Conservation (phyloP, 2,888 invertebrate species). For the Hyposoter dolosus region DNA sequence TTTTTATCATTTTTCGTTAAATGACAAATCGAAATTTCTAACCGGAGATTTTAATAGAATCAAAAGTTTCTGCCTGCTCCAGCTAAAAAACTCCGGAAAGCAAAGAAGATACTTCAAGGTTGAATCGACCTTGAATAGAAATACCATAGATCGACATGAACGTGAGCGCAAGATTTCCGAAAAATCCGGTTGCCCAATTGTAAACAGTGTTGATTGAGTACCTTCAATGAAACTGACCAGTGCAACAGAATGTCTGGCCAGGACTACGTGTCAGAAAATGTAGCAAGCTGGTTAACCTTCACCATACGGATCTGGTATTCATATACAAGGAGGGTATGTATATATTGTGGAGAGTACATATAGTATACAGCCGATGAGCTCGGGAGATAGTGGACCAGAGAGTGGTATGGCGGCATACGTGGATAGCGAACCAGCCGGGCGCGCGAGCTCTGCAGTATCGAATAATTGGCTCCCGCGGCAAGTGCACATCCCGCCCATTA, state of each 20-base stretch:
- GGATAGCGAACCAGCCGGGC: constrained; percentile 63
- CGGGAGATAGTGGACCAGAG: constrained; percentile 77
- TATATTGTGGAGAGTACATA: constrained; percentile 24
- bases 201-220: background rate
- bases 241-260: constrained; percentile 32
- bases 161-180: constrained; percentile 34
- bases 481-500: constrained; percentile 84
- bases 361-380: constrained; percentile 79
- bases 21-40: too few species aligned
- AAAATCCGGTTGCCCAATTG: constrained; percentile 1
- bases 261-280: constrained; percentile 48
- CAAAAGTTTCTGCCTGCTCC: constrained; percentile 76
- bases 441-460: constrained; percentile 76
- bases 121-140: background rate
- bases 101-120: background rate
- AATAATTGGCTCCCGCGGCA: constrained; percentile 85
- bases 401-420: constrained; percentile 69
- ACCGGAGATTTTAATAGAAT: constrained; percentile 81
- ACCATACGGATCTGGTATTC: constrained; percentile 42
- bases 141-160: constrained; percentile 16
- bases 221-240: constrained; percentile 51
- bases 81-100: background rate
- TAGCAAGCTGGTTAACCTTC: constrained; percentile 57
- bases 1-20: too few species aligned
- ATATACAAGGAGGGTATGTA: constrained; percentile 18